phyloP scores from a whole-genome alignment of 2,888 invertebrate species.

The Nemotelus pantherinus region DNA sequence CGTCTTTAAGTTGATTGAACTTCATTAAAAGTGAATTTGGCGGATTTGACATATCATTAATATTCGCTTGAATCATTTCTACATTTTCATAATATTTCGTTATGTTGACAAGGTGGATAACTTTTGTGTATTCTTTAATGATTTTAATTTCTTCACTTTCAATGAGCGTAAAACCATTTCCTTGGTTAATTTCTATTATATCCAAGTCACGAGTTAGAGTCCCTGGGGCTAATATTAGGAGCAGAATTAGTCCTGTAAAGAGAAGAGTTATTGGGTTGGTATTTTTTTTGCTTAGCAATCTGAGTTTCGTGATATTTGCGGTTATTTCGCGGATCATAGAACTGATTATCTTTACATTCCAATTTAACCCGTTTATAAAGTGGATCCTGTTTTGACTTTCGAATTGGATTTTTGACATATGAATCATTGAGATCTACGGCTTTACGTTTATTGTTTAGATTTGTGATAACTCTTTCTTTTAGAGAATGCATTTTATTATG shows the following conservation, averaged over 20 bases:
- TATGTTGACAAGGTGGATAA: background rate
- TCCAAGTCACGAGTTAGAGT: background rate
- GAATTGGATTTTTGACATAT: constrained; percentile 1
- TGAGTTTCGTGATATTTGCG: background rate
- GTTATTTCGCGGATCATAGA: background rate
- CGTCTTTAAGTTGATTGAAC: constrained; percentile 5
- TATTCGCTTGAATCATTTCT: background rate
- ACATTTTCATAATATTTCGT: background rate
- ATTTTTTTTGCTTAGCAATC: background rate
- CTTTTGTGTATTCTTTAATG: background rate
- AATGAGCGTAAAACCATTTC: background rate
- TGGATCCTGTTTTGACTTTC: constrained; percentile 1
- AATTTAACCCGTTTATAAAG: background rate
- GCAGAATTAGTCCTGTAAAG: constrained; percentile 6
- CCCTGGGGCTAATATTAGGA: constrained; percentile 1
- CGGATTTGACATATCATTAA: background rate
- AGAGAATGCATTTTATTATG: constrained; percentile 1
- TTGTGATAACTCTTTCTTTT: background rate
- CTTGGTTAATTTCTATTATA: background rate
- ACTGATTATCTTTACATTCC: background rate
- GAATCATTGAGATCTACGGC: background rate
- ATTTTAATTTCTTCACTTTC: background rate
- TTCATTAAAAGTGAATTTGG: constrained; percentile 5
- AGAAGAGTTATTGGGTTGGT: background rate
- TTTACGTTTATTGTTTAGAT: background rate